These are phyloP conservation scores for Osmoderma eremita DNA, from an alignment of 2,888 invertebrate species.

Conservation along the genomic window DNA sequence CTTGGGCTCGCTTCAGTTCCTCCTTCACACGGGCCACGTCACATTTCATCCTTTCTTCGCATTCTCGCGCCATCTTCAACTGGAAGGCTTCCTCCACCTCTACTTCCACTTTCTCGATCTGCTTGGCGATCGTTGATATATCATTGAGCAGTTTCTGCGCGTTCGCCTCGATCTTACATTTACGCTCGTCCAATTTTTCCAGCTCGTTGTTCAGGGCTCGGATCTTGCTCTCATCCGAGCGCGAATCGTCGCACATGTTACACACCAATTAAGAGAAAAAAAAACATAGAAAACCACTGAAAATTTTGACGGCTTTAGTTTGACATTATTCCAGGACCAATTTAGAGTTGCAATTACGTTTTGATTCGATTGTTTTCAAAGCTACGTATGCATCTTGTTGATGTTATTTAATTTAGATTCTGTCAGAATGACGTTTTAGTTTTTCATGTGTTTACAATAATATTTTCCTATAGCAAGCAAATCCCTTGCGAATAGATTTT, in stretches of 20 bases:
- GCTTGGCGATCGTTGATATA: conserved; percentile 9
- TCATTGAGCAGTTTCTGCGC: conserved; percentile 20
- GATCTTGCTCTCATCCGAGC: conserved; percentile 12
- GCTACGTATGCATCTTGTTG: no score
- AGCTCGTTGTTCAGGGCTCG: conserved; percentile 12
- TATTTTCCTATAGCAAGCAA: no score
- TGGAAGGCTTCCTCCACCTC: conserved; percentile 18
- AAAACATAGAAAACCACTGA: background rate
- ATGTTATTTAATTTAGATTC: no score
- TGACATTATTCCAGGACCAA: background rate
- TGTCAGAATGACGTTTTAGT: no score
- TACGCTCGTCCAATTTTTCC: conserved; percentile 13
- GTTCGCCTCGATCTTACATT: conserved; percentile 18
- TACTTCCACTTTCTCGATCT: conserved; percentile 24
- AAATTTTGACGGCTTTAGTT: conserved; percentile 9
- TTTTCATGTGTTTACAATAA: no score
- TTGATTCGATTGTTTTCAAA: no score
- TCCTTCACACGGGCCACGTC: conserved; percentile 25
- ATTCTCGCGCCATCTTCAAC: conserved; percentile 9
- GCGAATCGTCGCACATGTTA: conserved; percentile 18
- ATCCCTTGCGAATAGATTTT: no score
- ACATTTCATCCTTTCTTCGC: conserved; percentile 11
- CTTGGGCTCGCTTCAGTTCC: conserved; percentile 21
- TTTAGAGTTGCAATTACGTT: no score
- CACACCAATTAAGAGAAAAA: background rate